Evolutionary conservation across 2,113 vertebrate species (phyloP).

Genomic region (Pomatostomus ruficeps): DNA sequence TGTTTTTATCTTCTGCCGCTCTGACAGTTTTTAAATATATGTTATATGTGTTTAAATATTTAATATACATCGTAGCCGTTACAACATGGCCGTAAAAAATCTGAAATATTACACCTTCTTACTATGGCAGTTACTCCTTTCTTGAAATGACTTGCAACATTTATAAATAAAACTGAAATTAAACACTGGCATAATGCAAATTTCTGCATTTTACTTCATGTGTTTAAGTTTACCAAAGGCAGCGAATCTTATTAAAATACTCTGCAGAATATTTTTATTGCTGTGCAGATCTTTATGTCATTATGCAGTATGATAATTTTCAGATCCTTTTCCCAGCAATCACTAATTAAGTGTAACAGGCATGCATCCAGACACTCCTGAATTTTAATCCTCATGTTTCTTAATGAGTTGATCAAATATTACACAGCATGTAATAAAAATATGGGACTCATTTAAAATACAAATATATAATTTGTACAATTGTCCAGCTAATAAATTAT

Average conservation of each 20-base stretch:
- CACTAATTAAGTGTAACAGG: slow-evolving; percentile 20
- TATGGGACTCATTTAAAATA: neutral
- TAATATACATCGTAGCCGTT: neutral
- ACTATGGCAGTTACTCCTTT: neutral
- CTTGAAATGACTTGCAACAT: neutral
- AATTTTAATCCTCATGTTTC: slow-evolving; percentile 46
- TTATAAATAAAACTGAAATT: neutral
- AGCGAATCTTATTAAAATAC: neutral
- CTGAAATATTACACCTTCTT: neutral
- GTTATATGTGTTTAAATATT: neutral
- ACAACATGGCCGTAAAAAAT: neutral
- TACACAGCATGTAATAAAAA: slow-evolving; percentile 17
- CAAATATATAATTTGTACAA: slow-evolving; percentile 6
- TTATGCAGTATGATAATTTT: slow-evolving; percentile 6
- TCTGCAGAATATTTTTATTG: neutral
- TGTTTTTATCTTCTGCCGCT: neutral
- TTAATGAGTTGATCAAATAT: slow-evolving; percentile 33
- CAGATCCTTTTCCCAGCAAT: neutral
- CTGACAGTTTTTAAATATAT: neutral
- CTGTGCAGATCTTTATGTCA: neutral
- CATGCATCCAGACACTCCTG: slow-evolving; percentile 17
- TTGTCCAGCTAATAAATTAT: slow-evolving; percentile 23
- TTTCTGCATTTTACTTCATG: neutral
- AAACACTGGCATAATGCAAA: neutral
- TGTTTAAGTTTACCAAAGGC: neutral